Percentiles rank a stretch among this genome's conserved stretches.
Conservation (phyloP, 2,113 vertebrate genomes). For the Ifrita kowaldi region DNA sequence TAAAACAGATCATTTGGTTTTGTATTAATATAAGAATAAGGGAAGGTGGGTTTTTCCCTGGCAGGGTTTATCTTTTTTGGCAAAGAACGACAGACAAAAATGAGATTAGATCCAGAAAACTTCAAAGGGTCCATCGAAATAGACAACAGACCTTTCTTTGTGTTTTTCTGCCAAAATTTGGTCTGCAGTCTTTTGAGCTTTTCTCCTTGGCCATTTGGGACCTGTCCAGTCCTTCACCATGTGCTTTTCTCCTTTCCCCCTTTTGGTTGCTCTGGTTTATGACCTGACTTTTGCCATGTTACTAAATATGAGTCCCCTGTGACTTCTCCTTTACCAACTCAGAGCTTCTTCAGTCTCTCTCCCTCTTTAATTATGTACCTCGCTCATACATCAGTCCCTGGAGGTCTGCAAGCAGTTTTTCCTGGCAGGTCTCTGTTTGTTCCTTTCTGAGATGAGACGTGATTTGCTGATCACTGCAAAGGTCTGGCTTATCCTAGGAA, state of each 20-base stretch:
- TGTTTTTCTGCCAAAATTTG: conserved; percentile 51
- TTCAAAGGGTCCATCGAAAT: conserved; percentile 54
- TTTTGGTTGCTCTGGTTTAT: conserved; percentile 21
- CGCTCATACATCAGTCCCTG: not conserved
- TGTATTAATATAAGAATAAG: not conserved
- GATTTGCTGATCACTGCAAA: not conserved
- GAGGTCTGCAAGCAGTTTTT: not conserved
- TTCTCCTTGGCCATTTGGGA: conserved; percentile 48
- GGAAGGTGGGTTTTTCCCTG: conserved; percentile 41
- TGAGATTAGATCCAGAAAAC: conserved; percentile 60
- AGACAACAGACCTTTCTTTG: conserved; percentile 51
- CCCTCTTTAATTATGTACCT: conserved; percentile 35
- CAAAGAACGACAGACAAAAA: conserved; percentile 52
- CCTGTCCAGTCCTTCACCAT: conserved; percentile 33
- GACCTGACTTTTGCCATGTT: conserved; percentile 22
- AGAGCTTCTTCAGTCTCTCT: not conserved
- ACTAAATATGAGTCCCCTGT: conserved; percentile 30
- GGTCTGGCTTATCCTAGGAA: not conserved
- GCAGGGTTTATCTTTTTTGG: conserved; percentile 57
- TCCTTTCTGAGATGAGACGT: not conserved
- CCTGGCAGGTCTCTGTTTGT: not conserved
- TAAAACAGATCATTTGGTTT: conserved; percentile 49
- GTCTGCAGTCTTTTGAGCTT: conserved; percentile 28
- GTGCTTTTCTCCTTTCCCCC: conserved; percentile 23
- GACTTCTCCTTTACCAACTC: conserved; percentile 23